Conservation (phyloP, 30 jellyfish, hydroid and myxozoan species). For the Calvadosia cruxmelitensis region DNA sequence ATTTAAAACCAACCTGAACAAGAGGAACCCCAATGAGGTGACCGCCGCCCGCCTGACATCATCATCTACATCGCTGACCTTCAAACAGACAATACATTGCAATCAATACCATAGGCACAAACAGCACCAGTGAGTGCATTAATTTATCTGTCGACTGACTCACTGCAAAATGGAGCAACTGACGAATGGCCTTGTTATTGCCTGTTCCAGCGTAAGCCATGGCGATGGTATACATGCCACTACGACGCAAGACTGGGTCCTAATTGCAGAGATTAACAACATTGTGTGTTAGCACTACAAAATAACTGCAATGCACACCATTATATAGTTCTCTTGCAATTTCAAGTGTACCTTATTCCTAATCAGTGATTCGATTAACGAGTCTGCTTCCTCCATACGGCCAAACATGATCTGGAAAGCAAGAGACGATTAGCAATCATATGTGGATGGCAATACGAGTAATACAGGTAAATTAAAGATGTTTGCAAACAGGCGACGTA, state of each 20-base stretch:
- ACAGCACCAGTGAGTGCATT: neutral
- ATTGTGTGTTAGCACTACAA: neutral
- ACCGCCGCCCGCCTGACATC: conserved; percentile 99
- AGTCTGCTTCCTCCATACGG: conserved; percentile 97
- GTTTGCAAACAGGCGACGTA: too few relatives aligned
- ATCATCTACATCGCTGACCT: conserved; percentile 97
- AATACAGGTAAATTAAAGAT: neutral
- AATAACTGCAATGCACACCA: neutral
- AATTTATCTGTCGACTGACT: conserved; percentile 3
- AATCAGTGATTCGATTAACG: conserved; percentile 56
- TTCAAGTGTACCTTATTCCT: conserved; percentile 59
- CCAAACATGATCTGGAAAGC: conserved; percentile 78
- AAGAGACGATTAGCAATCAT: too few relatives aligned
- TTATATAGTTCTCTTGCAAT: too few relatives aligned
- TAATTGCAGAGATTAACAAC: conserved; percentile 4
- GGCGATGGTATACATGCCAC: conserved; percentile 96
- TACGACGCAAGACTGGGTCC: conserved; percentile 89
- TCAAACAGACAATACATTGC: conserved; percentile 5
- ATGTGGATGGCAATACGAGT: neutral
- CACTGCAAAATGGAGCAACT: conserved; percentile 89
- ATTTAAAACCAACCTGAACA: too few relatives aligned
- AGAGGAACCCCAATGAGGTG: conserved; percentile 79
- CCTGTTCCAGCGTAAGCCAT: conserved; percentile 99
- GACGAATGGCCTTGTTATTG: conserved; percentile 78
- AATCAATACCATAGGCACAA: neutral